Evolutionary conservation across 2,113 vertebrate genomes (phyloP).

Genomic region (Leptocoma aspasia): DNA sequence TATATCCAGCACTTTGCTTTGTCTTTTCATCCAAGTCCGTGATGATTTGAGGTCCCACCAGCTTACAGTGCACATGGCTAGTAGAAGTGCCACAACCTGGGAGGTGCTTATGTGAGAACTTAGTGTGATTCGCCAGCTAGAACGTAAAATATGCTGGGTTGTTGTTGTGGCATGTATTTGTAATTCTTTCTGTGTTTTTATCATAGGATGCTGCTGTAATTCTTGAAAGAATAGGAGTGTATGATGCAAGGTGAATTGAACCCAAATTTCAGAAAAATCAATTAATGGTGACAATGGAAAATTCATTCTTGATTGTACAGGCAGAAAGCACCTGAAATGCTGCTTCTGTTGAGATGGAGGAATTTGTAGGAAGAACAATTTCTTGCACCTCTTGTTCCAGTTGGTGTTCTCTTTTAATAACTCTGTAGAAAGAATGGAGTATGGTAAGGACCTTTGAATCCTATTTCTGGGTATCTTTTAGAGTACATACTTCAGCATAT

Average conservation of each 20-base stretch:
- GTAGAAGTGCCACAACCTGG: not conserved
- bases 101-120: not conserved
- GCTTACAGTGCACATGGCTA: rapidly evolving
- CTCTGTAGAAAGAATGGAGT: not conserved
- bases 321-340: not conserved
- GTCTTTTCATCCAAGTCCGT: not conserved
- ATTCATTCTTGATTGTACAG: not conserved
- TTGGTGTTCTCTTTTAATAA: not conserved
- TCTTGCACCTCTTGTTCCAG: not conserved
- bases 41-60: not conserved
- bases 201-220: not conserved
- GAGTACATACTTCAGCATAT: not conserved
- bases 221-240: constrained; percentile 5
- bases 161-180: not conserved
- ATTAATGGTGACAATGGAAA: constrained; percentile 1
- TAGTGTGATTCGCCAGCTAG: not conserved
- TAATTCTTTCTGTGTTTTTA: not conserved
- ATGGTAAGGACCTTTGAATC: not conserved
- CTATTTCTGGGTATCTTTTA: not conserved
- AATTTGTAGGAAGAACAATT: not conserved
- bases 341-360: not conserved
- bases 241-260: constrained; percentile 32
- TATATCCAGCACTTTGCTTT: not conserved
- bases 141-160: not conserved
- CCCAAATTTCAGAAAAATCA: constrained; percentile 46